Conservation (phyloP, 2,113 vertebrate genomes). For the Baryphthengus martii region DNA sequence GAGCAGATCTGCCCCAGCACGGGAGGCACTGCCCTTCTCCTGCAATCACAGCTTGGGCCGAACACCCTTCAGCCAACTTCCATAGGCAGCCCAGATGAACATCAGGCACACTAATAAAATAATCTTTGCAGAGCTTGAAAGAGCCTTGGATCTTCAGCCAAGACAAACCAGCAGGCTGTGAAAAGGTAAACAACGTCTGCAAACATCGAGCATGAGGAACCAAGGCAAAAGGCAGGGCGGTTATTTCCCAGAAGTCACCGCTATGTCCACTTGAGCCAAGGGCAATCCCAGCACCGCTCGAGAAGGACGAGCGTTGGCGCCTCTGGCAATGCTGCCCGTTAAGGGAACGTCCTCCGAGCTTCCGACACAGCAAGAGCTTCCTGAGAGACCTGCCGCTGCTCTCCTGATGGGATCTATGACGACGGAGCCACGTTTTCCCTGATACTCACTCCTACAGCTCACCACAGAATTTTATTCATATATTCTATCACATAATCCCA, state of each 20-base stretch:
- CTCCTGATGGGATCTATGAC: not conserved
- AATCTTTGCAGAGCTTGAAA: constrained; percentile 36
- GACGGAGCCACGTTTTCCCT: not conserved
- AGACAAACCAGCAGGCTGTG: not conserved
- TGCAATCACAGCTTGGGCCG: constrained; percentile 1
- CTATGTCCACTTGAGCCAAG: not conserved
- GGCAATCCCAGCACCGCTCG: not conserved
- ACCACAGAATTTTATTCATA: not conserved
- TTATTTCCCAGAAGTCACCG: not conserved
- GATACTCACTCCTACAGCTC: not conserved
- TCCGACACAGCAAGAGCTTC: not conserved
- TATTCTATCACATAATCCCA: not conserved
- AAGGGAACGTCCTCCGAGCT: not conserved
- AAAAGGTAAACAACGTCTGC: not conserved
- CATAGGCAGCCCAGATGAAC: constrained; percentile 38
- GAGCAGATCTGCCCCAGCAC: not conserved
- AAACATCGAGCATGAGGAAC: not conserved
- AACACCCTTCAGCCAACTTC: constrained; percentile 30
- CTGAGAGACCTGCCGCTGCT: not conserved
- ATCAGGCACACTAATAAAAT: constrained; percentile 27
- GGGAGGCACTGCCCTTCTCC: not conserved
- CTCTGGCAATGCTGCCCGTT: fast-evolving
- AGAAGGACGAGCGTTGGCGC: fast-evolving
- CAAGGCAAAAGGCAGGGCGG: not conserved
- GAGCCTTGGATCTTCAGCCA: constrained; percentile 16